phyloP scores from a whole-genome alignment of 2,888 invertebrate species.

The Amphimallon solstitiale region DNA sequence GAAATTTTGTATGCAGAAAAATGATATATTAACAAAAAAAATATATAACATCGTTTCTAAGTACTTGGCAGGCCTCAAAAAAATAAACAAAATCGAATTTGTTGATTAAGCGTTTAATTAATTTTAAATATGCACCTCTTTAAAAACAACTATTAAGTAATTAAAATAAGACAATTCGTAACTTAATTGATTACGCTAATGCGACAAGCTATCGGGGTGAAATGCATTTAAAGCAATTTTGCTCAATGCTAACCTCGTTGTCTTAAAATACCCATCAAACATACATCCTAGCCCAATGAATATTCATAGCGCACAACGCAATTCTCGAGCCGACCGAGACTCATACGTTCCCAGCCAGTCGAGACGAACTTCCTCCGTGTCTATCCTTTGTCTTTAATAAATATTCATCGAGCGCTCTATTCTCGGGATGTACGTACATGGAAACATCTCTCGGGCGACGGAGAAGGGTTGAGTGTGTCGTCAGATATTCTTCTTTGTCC shows the following conservation, averaged over 20 bases:
- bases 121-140: too few relatives aligned
- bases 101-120: too few relatives aligned
- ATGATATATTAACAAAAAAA: too few relatives aligned
- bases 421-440: slow-evolving; percentile 34
- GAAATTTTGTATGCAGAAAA: too few relatives aligned
- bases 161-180: too few relatives aligned
- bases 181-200: too few relatives aligned
- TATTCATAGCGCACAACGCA: slow-evolving; percentile 15
- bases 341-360: slow-evolving; percentile 3
- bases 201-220: too few relatives aligned
- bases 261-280: slow-evolving; percentile 17
- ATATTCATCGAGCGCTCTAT: slow-evolving; percentile 26
- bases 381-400: slow-evolving; percentile 23
- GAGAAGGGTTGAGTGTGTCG: slow-evolving; percentile 9
- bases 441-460: slow-evolving; percentile 11
- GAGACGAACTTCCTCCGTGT: slow-evolving; percentile 21
- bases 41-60: too few relatives aligned
- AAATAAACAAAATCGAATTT: too few relatives aligned
- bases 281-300: slow-evolving; percentile 13
- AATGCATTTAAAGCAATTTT: too few relatives aligned
- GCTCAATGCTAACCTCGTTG: slow-evolving; percentile 3
- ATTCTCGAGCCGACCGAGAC: background rate
- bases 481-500: background rate
- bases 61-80: too few relatives aligned
- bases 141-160: too few relatives aligned